Evolutionary conservation across 2,888 invertebrate species (phyloP).

Genomic region (Scrobipalpa costella): DNA sequence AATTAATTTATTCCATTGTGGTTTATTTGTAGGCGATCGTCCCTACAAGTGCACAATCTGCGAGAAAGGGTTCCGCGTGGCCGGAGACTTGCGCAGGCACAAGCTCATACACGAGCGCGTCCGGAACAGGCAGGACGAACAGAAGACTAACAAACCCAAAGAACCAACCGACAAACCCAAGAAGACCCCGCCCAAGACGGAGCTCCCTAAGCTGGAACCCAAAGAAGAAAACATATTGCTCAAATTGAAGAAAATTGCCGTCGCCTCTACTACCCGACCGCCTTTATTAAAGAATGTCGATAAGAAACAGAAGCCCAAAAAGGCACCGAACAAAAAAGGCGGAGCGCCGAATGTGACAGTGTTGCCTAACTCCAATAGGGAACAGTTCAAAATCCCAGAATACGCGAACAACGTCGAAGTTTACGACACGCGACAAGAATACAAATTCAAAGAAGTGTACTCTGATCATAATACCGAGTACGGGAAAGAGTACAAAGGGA

Average conservation of each 20-base stretch:
- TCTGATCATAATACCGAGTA: slow-evolving; percentile 32
- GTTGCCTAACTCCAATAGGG: slow-evolving; percentile 41
- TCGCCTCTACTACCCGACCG: slow-evolving; percentile 32
- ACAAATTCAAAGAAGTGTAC: slow-evolving; percentile 59
- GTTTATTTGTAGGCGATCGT: slow-evolving; percentile 82
- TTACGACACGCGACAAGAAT: slow-evolving; percentile 47
- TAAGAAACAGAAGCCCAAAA: slow-evolving; percentile 43
- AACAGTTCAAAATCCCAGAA: slow-evolving; percentile 45
- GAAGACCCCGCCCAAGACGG: slow-evolving; percentile 32
- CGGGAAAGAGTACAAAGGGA: slow-evolving; percentile 37
- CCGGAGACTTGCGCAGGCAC: slow-evolving; percentile 92
- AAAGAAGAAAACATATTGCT: slow-evolving; percentile 28
- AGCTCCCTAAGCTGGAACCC: slow-evolving; percentile 11
- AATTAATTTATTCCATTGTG: no score
- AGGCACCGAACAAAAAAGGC: slow-evolving; percentile 42
- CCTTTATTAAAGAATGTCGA: slow-evolving; percentile 39
- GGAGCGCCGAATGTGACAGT: slow-evolving; percentile 66
- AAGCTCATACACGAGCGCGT: slow-evolving; percentile 84
- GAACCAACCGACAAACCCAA: slow-evolving; percentile 29
- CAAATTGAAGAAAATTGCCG: slow-evolving; percentile 35
- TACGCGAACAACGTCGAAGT: slow-evolving; percentile 51
- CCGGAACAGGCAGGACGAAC: slow-evolving; percentile 47
- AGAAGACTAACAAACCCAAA: slow-evolving; percentile 28
- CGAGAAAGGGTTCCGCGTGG: slow-evolving; percentile 90
- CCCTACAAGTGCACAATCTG: slow-evolving; percentile 89